Percentiles rank a stretch among this genome's conserved stretches.
Evolutionary conservation across 1,140 invertebrate genomes (phyloP).

Genomic region (Anadara kagoshimensis): DNA sequence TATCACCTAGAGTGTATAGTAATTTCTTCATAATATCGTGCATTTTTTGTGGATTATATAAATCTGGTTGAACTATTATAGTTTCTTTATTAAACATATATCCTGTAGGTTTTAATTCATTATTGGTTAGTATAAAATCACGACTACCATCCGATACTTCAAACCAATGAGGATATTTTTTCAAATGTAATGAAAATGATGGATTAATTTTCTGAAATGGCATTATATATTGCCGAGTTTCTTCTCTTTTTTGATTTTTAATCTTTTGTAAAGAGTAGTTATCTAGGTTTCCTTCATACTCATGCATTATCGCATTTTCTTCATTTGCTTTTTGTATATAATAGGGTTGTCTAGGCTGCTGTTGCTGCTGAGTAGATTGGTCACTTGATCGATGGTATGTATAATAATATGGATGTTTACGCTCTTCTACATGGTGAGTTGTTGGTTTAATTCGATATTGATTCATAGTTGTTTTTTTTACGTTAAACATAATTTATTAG

Average conservation of each 20-base stretch:
- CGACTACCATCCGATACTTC: neutral
- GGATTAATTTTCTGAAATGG: neutral
- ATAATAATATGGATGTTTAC: no score
- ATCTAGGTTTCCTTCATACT: neutral
- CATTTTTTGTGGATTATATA: neutral
- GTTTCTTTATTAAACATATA: no score
- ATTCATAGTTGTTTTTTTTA: no score
- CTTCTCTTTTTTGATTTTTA: neutral
- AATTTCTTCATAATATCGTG: neutral
- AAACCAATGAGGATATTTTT: neutral
- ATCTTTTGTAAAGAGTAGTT: neutral
- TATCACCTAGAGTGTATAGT: neutral
- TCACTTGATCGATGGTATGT: no score
- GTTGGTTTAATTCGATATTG: no score
- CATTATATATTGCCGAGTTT: neutral
- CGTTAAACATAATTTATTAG: no score
- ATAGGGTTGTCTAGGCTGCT: neutral
- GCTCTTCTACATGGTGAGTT: no score
- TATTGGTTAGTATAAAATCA: neutral
- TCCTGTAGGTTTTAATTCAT: neutral
- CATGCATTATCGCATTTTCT: neutral
- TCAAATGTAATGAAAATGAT: neutral
- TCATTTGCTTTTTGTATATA: neutral
- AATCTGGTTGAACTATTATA: no score
- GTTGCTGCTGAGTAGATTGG: no score